phyloP scores from a whole-genome alignment of 2,797 vertebrate species.

The Notamacropus eugenii region DNA sequence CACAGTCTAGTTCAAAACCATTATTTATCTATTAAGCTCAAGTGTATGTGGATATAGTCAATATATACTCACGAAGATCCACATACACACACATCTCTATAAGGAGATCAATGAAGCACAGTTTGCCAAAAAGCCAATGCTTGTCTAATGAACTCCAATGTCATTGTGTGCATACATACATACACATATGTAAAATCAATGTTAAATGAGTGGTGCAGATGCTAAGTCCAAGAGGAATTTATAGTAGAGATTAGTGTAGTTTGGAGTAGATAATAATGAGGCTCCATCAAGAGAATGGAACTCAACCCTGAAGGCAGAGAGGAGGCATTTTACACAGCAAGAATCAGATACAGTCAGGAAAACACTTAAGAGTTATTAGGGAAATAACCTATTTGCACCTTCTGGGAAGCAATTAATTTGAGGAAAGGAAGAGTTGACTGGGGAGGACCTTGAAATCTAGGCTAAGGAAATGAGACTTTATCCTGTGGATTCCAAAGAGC shows the following conservation, averaged over 20 bases:
- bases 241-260: neutral
- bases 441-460: neutral
- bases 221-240: neutral
- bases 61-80: neutral
- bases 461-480: neutral
- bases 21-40: neutral
- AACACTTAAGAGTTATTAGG: neutral
- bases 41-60: neutral
- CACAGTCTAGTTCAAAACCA: neutral
- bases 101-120: neutral
- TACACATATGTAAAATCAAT: neutral
- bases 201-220: neutral
- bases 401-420: neutral
- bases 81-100: neutral
- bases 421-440: neutral
- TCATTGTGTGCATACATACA: neutral
- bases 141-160: neutral
- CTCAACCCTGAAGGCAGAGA: neutral
- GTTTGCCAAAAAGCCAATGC: neutral
- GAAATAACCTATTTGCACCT: neutral
- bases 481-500: neutral
- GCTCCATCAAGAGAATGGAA: neutral
- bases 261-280: neutral
- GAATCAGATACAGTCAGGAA: neutral
- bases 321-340: neutral